Evolutionary conservation across 1,140 invertebrate genomes (phyloP), one percentile per base, ranked within the genome.

Genomic region (Archegozetes longisetosus): DNA sequence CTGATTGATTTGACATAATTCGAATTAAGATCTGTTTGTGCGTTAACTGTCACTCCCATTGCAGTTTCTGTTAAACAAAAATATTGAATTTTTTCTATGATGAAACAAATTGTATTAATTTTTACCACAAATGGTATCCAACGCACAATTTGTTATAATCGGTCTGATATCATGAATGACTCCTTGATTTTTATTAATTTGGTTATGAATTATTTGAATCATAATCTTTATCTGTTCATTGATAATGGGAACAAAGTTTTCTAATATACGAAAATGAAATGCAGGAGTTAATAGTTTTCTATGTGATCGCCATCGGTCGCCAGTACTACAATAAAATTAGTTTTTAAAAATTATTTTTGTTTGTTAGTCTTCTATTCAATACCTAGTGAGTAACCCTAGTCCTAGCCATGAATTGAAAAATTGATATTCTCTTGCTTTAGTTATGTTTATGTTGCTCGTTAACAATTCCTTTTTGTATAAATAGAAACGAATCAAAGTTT

Each of bases 61-160:
- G 50, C 82, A 72, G 58, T 71, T 73, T 71, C 55, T 23, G 25
- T n/a, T 13, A 22, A 55, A 57, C 6, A 29, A 26, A 20, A 22
- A 22, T 52, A 32, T 57, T 29, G n/a, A 25, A 24, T 6, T 55
- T n/a, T 48, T 28, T 48, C n/a, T 9, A 55, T 22, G 17, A 55
- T 4, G 4, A 55, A 23, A 23, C 9, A 17, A 55, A 23, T 55
- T 32, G 4, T 40, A 6, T 9, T 40, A 51, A 17, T 23, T 64
- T 63, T 66, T 64, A 76, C 84, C 84, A 70, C 84, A 87, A 59
- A 91, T 86, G 65, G 87, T 85, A 64, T 94, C 87, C 1, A 95
- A 82, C 0, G 89, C 88, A 53, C 85, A 88, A 17, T 81, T 75
- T 20, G 84, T 82, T 9, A 89, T 77, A 66, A 80, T 80, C 20